phyloP scores from a whole-genome alignment of 2,113 vertebrate genomes.

The Entosphenus tridentatus region DNA sequence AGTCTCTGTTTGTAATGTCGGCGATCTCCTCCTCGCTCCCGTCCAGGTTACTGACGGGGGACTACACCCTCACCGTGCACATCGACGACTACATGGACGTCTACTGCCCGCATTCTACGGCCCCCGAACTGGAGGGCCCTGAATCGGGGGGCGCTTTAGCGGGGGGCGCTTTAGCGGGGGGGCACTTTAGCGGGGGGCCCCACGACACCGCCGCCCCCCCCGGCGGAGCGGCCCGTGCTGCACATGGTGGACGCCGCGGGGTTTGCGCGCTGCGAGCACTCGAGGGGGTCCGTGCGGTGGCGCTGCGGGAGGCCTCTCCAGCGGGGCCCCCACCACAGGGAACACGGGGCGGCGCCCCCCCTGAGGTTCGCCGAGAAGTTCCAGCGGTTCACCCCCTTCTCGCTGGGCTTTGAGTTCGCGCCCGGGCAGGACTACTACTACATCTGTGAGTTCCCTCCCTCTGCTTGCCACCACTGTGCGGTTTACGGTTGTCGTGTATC shows the following conservation, averaged over 20 bases:
- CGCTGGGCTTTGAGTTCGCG: conserved; percentile 64
- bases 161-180: no score
- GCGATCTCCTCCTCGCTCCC: neutral
- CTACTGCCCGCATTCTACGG: conserved; percentile 41
- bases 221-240: conserved; percentile 60
- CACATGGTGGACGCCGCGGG: conserved; percentile 65
- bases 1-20: no score
- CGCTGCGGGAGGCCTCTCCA: conserved; percentile 40
- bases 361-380: conserved; percentile 82
- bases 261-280: conserved; percentile 40
- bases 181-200: conserved; percentile 18
- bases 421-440: conserved; percentile 81
- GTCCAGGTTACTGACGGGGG: conserved; percentile 35
- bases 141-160: conserved; percentile 31
- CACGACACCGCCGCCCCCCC: conserved; percentile 12
- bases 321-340: conserved; percentile 12
- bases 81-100: conserved; percentile 84
- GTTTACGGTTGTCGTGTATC: no score
- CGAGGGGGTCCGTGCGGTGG: conserved; percentile 77
- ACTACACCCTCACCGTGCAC: conserved; percentile 41
- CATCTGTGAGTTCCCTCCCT: conserved; percentile 46
- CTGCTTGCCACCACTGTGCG: no score
- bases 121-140: neutral
- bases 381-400: conserved; percentile 75
- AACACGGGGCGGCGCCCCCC: conserved; percentile 45